Conservation (phyloP, 2,113 vertebrate genomes). For the Rhineura floridana region DNA sequence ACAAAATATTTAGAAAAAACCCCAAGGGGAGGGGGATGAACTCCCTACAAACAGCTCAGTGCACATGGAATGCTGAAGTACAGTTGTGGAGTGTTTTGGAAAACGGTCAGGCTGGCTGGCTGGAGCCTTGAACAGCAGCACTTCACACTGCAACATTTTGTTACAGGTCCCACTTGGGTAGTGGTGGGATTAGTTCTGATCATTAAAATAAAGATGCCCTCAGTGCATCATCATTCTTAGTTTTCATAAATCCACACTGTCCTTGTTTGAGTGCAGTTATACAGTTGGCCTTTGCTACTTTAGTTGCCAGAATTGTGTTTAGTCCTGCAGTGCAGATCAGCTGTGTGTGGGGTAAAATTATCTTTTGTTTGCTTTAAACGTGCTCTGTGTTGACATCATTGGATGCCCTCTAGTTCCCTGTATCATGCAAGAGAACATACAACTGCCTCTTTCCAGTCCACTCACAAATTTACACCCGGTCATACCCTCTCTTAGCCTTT, state of each 20-base stretch:
- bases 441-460: not conserved
- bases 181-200: not conserved
- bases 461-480: not conserved
- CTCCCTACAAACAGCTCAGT: not conserved
- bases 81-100: not conserved
- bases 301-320: not conserved
- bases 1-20: not conserved
- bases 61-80: not conserved
- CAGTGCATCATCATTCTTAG: not conserved
- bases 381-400: not conserved
- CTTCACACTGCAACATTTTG: no score
- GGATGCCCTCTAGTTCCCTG: not conserved
- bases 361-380: not conserved
- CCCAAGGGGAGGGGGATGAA: not conserved
- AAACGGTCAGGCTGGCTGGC: not conserved
- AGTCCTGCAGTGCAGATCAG: not conserved
- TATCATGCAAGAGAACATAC: not conserved
- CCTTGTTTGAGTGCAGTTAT: not conserved
- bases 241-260: not conserved
- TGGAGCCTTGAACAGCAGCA: no score
- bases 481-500: not conserved
- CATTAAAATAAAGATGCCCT: not conserved
- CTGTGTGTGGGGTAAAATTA: not conserved
- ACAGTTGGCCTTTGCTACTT: not conserved
- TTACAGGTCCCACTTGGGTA: no score